A percentile compares a stretch with the other conserved stretches of the same genome.
Evolutionary conservation across 2,797 vertebrate genomes (phyloP).

Genomic region (Meda fulgida): DNA sequence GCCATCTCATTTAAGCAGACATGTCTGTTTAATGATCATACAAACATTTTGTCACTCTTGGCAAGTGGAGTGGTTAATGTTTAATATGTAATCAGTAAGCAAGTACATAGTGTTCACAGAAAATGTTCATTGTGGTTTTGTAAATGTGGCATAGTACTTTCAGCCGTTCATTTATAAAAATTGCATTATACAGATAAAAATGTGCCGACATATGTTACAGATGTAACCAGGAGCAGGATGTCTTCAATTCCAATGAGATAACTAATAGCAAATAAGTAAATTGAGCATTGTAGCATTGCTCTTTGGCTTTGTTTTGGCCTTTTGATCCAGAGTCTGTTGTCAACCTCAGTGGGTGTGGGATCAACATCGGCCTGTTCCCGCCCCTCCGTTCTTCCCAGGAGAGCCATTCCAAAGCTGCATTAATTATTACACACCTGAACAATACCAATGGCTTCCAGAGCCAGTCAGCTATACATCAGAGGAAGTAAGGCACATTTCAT

Average conservation of each 20-base stretch:
- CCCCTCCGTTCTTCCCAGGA: conserved; percentile 19
- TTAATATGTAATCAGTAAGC: conserved; percentile 43
- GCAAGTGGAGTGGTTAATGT: conserved; percentile 1
- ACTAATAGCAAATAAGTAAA: conserved; percentile 15
- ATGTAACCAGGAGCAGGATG: conserved; percentile 1
- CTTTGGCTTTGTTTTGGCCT: conserved; percentile 20
- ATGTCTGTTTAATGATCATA: not conserved
- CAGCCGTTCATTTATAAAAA: not conserved
- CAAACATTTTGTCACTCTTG: conserved; percentile 28
- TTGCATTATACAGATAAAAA: conserved; percentile 17
- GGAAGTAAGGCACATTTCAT: conserved; percentile 66
- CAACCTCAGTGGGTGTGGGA: conserved; percentile 45
- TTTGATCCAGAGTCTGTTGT: conserved; percentile 30
- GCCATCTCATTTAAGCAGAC: not conserved
- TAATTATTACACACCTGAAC: conserved; percentile 57
- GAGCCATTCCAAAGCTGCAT: conserved; percentile 49
- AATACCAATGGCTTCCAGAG: conserved; percentile 61
- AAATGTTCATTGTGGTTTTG: conserved; percentile 29
- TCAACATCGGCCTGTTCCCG: conserved; percentile 39
- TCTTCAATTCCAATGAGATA: not conserved
- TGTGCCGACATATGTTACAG: conserved; percentile 12
- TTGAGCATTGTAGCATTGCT: conserved; percentile 5
- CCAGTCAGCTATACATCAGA: conserved; percentile 63
- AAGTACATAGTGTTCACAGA: conserved; percentile 23
- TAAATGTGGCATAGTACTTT: not conserved